phyloP scores from a whole-genome alignment of 1,140 invertebrate species.

The Drosophila kohkoa region DNA sequence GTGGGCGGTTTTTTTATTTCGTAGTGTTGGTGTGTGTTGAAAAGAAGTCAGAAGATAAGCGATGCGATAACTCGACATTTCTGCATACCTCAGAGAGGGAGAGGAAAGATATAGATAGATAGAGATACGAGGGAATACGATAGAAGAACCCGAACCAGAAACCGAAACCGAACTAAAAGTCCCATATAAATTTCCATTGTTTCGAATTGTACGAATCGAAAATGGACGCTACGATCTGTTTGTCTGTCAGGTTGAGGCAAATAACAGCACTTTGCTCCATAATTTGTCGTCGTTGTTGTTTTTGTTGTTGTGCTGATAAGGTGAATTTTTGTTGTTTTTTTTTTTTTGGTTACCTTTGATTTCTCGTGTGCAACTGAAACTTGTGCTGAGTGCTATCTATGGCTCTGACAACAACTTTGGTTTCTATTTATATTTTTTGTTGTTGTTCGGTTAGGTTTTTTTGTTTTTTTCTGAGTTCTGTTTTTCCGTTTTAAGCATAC shows the following conservation, averaged over 20 bases:
- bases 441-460: conserved; percentile 23
- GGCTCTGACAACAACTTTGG: conserved; percentile 46
- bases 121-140: not conserved
- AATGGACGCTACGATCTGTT: conserved; percentile 24
- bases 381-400: conserved; percentile 38
- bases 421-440: conserved; percentile 45
- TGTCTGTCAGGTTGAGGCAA: conserved; percentile 19
- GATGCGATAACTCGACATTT: conserved; percentile 63
- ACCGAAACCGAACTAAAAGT: not conserved
- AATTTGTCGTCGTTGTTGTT: conserved; percentile 56
- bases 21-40: not conserved
- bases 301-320: conserved; percentile 62
- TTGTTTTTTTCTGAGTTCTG: conserved; percentile 34
- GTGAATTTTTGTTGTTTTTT: not conserved
- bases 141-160: no score
- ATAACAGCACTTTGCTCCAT: conserved; percentile 49
- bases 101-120: no score
- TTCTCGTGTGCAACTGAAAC: conserved; percentile 28
- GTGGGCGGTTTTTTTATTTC: not conserved
- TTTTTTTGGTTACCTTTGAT: conserved; percentile 71
- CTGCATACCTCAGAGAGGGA: conserved; percentile 61
- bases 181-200: conserved; percentile 31
- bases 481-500: conserved; percentile 64
- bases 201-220: conserved; percentile 17
- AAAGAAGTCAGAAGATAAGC: conserved; percentile 52